Evolutionary conservation across 2,888 invertebrate species (phyloP), one percentile per base, ranked within the genome.

Genomic region (Dioctria linearis): DNA sequence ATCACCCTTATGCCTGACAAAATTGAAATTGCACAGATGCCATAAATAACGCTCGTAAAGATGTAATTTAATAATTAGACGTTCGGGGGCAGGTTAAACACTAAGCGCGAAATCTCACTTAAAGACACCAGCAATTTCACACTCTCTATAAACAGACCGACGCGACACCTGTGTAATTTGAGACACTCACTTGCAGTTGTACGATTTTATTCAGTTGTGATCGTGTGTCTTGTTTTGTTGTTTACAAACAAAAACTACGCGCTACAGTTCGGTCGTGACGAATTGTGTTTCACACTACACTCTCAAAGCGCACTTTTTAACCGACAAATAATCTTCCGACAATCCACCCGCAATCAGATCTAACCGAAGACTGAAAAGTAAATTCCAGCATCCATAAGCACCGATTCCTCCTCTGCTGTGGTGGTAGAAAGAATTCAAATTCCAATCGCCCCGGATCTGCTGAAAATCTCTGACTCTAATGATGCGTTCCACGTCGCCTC

Each of bases 341-440:
- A 66, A 66, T 39, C 78, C 78, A 66, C 66, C 78, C 78, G 78
- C 51, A 78, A 65, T 78, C 78, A 66, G 42, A 54, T 65, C 78
- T 54, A 54, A 25, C 1, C 40, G 63, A 78, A 66, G 78, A 78
- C 78, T 78, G 54, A 78, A 46, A 63, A 8, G 40, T 42, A 40
- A 39, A 46, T 66, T 3, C 61, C 65, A 65, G 59, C 59, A 39
- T 61, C 59, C 61, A 37, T 57, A 59, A 59, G 75, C 39, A 43
- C 61, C 75, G 61, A 75, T 46, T 46, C 59, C 61, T 46, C 75
- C 25, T 25, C 25, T 25, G 25, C 25, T 25, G 25, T 25, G n/a
- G n/a, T 25, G 46, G 42, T 40, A 5, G 51, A 13, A 46, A 46
- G 46, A 69, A 69, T 40, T 46, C 49, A 49, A 25, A 25, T 8